These are phyloP conservation scores for Noturus placidus DNA, from an alignment of 2,113 vertebrate species.

Conservation along the genomic window DNA sequence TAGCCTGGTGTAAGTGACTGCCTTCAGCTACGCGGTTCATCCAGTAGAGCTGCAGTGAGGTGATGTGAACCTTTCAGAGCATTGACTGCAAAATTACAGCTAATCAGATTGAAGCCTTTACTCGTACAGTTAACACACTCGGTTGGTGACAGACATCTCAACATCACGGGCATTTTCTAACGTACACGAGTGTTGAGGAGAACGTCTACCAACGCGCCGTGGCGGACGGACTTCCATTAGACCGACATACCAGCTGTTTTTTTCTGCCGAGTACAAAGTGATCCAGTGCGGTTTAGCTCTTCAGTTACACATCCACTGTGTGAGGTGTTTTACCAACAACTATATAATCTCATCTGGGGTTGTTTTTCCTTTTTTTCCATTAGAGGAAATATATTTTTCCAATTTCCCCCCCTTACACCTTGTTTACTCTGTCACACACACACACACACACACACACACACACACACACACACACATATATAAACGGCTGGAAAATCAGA, in stretches of 20 bases:
- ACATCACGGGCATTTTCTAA: neutral
- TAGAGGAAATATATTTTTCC: neutral
- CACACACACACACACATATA: no score
- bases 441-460: no score
- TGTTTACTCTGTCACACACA: neutral
- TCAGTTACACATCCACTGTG: neutral
- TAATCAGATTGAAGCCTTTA: constrained; percentile 10
- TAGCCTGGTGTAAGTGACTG: neutral
- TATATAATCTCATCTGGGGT: neutral
- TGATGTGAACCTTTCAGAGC: constrained; percentile 22
- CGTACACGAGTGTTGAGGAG: neutral
- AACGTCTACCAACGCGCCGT: neutral
- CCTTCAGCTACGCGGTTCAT: neutral
- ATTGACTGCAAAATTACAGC: neutral
- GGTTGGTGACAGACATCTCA: neutral
- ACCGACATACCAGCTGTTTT: neutral
- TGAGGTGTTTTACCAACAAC: neutral
- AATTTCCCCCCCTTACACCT: neutral
- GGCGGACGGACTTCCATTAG: neutral
- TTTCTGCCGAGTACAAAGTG: neutral
- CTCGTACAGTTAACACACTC: neutral
- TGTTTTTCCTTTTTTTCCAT: neutral
- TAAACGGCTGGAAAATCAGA: neutral
- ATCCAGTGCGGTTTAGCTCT: neutral
- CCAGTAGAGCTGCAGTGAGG: neutral